Evolutionary conservation across 2,797 vertebrate genomes (phyloP).

Genomic region (Characodon lateralis): DNA sequence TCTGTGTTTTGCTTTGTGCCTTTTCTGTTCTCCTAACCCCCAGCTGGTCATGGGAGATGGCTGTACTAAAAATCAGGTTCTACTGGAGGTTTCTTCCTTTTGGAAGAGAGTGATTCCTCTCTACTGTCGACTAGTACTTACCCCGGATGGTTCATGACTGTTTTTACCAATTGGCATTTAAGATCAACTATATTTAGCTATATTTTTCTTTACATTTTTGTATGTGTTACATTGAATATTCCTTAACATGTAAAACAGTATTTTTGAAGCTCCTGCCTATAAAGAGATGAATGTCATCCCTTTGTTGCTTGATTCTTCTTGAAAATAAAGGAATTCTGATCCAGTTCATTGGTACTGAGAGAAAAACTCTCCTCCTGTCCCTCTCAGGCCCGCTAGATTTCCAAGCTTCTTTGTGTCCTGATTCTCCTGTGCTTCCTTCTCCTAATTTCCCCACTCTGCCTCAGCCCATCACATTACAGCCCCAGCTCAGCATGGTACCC

Average conservation of each 20-base stretch:
- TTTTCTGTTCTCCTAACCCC: no score
- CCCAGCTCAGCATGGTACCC: constrained; percentile 42
- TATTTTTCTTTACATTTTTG: not conserved
- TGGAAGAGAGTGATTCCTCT: no score
- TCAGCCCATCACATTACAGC: constrained; percentile 32
- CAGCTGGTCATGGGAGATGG: no score
- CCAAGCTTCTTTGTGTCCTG: constrained; percentile 31
- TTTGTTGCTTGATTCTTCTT: not conserved
- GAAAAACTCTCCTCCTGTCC: not conserved
- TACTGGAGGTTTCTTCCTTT: no score
- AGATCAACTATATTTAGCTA: no score
- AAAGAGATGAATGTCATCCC: not conserved
- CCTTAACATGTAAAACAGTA: not conserved
- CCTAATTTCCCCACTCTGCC: constrained; percentile 36
- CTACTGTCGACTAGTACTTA: no score
- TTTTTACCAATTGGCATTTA: no score
- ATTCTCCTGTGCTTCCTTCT: constrained; percentile 32
- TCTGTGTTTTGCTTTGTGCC: no score
- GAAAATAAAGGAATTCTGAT: constrained; percentile 8
- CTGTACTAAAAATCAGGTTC: no score
- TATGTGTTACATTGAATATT: not conserved
- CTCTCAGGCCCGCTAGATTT: constrained; percentile 15
- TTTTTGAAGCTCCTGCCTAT: not conserved
- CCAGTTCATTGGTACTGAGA: constrained; percentile 2
- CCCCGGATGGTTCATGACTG: no score